Evolutionary conservation across 2,113 vertebrate genomes (phyloP).

Genomic region (Tenebrosternarchus preto): DNA sequence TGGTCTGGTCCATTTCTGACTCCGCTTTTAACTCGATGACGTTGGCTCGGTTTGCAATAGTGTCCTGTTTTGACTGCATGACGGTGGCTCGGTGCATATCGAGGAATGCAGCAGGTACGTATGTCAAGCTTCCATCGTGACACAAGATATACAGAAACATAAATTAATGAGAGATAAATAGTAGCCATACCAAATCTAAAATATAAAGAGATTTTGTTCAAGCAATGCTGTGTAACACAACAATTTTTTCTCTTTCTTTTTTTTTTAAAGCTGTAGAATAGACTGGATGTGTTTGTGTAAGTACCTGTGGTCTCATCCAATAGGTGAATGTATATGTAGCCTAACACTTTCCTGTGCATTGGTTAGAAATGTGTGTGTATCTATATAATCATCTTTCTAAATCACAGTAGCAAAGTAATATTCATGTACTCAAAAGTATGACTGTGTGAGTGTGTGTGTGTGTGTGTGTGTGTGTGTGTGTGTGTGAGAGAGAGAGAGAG

Average conservation of each 20-base stretch:
- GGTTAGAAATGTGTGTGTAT: too few relatives aligned
- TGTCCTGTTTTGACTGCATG: slow-evolving; percentile 11
- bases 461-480: not conserved
- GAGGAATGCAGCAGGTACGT: slow-evolving; percentile 49
- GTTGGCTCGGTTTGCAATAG: not conserved
- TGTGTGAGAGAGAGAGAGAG: slow-evolving; percentile 1
- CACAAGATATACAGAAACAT: not conserved
- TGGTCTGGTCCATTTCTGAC: not conserved
- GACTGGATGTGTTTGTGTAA: slow-evolving; percentile 8
- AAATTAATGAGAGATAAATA: not conserved
- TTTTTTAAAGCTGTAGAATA: too few relatives aligned
- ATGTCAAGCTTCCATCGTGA: slow-evolving; percentile 44
- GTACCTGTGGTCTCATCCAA: slow-evolving; percentile 7
- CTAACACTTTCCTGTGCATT: not conserved
- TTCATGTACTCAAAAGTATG: not conserved
- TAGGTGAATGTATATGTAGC: not conserved
- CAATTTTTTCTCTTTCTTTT: not conserved
- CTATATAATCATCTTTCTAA: too few relatives aligned
- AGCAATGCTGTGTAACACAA: not conserved
- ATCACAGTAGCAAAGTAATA: too few relatives aligned
- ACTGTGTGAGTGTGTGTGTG: not conserved
- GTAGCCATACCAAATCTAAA: not conserved
- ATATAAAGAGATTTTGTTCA: not conserved
- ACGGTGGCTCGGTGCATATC: slow-evolving; percentile 40
- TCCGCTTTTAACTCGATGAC: not conserved